A percentile compares a stretch with the other conserved stretches of the same genome.
Conservation (phyloP, 2,888 invertebrate species). For the Salticus scenicus region DNA sequence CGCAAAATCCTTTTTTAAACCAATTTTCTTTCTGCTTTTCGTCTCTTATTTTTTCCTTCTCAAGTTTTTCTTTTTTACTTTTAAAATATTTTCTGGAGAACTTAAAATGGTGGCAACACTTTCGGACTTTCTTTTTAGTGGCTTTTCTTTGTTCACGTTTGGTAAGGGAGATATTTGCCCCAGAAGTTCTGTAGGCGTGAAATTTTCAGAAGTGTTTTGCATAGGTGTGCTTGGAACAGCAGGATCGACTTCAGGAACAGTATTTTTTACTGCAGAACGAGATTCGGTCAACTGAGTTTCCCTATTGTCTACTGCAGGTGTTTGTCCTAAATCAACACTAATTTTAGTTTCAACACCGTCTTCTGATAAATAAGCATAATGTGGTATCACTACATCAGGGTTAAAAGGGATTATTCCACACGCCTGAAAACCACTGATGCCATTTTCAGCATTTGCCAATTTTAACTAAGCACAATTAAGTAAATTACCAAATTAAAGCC, state of each 20-base stretch:
- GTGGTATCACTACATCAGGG: too few relatives aligned
- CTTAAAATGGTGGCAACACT: not conserved
- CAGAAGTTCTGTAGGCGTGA: not conserved
- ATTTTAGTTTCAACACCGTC: too few relatives aligned
- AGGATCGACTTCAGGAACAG: not conserved
- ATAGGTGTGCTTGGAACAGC: conserved; percentile 3
- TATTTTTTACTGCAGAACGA: not conserved
- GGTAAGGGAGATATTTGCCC: not conserved
- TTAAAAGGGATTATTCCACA: too few relatives aligned
- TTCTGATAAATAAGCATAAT: too few relatives aligned
- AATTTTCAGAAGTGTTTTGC: conserved; percentile 2
- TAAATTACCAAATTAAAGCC: too few relatives aligned
- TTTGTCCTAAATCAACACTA: too few relatives aligned
- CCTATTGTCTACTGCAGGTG: too few relatives aligned
- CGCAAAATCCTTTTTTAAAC: not conserved
- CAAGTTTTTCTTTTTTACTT: not conserved
- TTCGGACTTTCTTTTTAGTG: not conserved
- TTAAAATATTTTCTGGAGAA: not conserved
- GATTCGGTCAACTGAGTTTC: too few relatives aligned
- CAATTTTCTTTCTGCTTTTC: not conserved
- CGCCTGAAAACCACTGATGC: too few relatives aligned
- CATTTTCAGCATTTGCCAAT: too few relatives aligned
- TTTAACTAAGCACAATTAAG: too few relatives aligned
- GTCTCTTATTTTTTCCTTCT: not conserved
- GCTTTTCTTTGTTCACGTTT: not conserved